Base-by-base conservation (phyloP, 2,888 invertebrate species). In the Stomorhina lunata region DNA sequence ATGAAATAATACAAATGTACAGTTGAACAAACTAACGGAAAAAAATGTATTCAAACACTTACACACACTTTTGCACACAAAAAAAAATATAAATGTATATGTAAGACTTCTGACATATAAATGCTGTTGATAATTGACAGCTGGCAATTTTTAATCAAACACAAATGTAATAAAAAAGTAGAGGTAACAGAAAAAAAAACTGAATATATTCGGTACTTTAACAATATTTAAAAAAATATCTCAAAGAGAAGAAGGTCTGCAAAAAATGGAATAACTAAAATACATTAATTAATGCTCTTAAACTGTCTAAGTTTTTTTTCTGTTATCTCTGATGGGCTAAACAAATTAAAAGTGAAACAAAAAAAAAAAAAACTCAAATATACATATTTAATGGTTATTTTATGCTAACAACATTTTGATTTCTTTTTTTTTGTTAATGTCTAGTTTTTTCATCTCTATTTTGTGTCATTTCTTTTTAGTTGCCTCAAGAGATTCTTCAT, bases 401-500 rank as follows among this genome's bases (percentile, higher is more conserved):
- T 40, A 65, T 65, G 29, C 48, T 37, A 57, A 65, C 17, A 68
- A 25, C n/a, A 25, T 34, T 69, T 71, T 27, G 3, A 45, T 45
- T 45, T 50, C 6, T 6, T 25, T 25, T n/a, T 45, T 12, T 29
- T 29, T 6, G 20, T 15, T 40, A 20, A 59, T 69, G 48, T 71
- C 9, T 25, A 17, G 34, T 68, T 59, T 17, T 2, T 59, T 34
- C 65, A 55, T 72, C 25, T 48, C 15, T 66, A 20, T 48, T n/a
- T n/a, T n/a, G n/a, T n/a, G n/a, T n/a, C n/a, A 29, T 61, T 25
- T 53, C 53, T 50, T 83, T 88, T 12, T 87, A 91, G 91, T 91
- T 85, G 91, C 90, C 61, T 90, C 91, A 65, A 89, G 91, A 68
- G 91, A 91, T 81, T 87, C 90, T 40, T 85, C 88, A 53, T 80